Conservation (phyloP, 1,140 invertebrate species). For the Achroia grisella region DNA sequence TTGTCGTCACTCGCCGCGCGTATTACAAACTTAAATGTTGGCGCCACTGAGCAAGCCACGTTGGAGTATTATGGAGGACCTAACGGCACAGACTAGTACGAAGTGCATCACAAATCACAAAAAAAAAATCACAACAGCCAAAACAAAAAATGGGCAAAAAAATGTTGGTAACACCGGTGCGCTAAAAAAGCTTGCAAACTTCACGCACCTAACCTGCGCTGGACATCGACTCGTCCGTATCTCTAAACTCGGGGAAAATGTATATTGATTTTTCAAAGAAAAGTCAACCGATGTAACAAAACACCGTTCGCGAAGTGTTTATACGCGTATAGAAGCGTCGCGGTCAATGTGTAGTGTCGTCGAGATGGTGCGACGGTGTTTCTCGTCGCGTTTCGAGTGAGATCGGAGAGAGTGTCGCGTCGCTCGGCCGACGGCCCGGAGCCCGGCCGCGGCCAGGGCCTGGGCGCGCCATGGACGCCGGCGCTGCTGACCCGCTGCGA, state of each 20-base stretch:
- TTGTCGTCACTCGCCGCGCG: no score
- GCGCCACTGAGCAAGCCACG: slow-evolving; percentile 38
- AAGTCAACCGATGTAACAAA: slow-evolving; percentile 74
- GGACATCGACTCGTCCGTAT: slow-evolving; percentile 74
- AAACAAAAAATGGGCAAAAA: slow-evolving; percentile 74
- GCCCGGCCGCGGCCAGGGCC: slow-evolving; percentile 63
- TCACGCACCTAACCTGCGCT: slow-evolving; percentile 74
- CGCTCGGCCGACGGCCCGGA: slow-evolving; percentile 62
- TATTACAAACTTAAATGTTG: slow-evolving; percentile 14
- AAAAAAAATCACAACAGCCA: slow-evolving; percentile 71
- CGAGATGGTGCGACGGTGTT: slow-evolving; percentile 66
- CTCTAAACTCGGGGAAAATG: slow-evolving; percentile 72
- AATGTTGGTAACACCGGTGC: slow-evolving; percentile 74
- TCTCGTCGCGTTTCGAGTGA: slow-evolving; percentile 65
- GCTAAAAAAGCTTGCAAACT: slow-evolving; percentile 76
- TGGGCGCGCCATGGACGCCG: slow-evolving; percentile 67
- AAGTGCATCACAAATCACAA: slow-evolving; percentile 65
- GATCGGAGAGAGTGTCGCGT: slow-evolving; percentile 67
- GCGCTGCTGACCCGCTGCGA: slow-evolving; percentile 62
- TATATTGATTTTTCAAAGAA: slow-evolving; percentile 76
- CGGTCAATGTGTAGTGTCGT: slow-evolving; percentile 64
- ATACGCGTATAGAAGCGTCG: slow-evolving; percentile 64
- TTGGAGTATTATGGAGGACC: slow-evolving; percentile 54
- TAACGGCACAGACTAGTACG: slow-evolving; percentile 38
- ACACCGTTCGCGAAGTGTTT: slow-evolving; percentile 72